These are phyloP conservation scores for Colletes latitarsis DNA, from an alignment of 1,140 invertebrate species.

Conservation along the genomic window DNA sequence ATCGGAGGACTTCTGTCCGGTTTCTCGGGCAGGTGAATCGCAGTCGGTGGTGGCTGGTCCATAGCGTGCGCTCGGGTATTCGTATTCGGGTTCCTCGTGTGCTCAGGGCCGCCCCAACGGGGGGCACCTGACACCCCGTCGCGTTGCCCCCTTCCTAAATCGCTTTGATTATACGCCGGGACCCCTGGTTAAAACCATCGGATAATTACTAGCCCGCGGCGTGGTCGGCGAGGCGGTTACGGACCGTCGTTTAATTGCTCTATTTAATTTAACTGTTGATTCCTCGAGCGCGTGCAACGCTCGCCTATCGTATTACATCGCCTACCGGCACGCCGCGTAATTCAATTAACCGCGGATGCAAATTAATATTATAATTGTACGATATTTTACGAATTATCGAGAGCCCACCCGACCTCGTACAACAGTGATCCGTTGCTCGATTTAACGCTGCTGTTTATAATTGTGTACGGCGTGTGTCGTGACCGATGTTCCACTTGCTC, in stretches of 20 bases:
- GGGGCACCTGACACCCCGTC: slow-evolving; percentile 60
- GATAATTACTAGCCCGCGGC: slow-evolving; percentile 64
- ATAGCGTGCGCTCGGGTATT: slow-evolving; percentile 12
- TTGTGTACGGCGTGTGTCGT: slow-evolving; percentile 17
- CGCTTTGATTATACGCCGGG: slow-evolving; percentile 66
- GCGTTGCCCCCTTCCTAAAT: slow-evolving; percentile 67
- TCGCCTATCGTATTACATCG: neutral
- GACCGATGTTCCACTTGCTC: slow-evolving; percentile 24
- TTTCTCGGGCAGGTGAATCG: slow-evolving; percentile 63
- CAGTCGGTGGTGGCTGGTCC: slow-evolving; percentile 50
- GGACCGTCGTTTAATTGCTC: slow-evolving; percentile 53
- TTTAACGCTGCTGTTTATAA: slow-evolving; percentile 15
- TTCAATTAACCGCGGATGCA: slow-evolving; percentile 36
- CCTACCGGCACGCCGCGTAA: slow-evolving; percentile 7
- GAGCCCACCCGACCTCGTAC: neutral
- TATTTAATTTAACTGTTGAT: slow-evolving; percentile 48
- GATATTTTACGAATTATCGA: slow-evolving; percentile 32
- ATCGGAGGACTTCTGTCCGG: slow-evolving; percentile 31
- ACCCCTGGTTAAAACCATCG: slow-evolving; percentile 59
- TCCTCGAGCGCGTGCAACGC: neutral
- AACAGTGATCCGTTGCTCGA: neutral
- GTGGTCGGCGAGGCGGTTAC: slow-evolving; percentile 13
- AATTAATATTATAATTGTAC: slow-evolving; percentile 38
- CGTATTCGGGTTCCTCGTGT: slow-evolving; percentile 39
- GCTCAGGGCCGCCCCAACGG: slow-evolving; percentile 53